Conservation (phyloP, 2,888 invertebrate genomes). For the Meloe dianella region DNA sequence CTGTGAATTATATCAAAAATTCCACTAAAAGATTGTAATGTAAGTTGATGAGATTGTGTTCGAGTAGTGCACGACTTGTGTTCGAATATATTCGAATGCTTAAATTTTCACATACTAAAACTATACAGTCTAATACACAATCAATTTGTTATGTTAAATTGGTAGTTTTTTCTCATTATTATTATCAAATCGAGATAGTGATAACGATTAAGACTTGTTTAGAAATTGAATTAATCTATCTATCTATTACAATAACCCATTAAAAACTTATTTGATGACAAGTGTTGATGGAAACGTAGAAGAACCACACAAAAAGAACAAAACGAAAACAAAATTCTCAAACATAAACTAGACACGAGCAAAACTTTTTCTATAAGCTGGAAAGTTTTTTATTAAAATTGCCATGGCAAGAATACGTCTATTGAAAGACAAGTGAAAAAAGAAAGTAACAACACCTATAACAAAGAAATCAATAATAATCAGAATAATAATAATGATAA, state of each 20-base stretch:
- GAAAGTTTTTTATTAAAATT: conserved; percentile 8
- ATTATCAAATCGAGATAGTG: too few species aligned
- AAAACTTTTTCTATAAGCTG: conserved; percentile 5
- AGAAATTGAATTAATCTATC: too few species aligned
- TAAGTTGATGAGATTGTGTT: too few species aligned
- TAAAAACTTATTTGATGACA: not conserved
- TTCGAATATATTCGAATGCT: not conserved
- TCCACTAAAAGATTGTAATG: too few species aligned
- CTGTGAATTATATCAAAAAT: too few species aligned
- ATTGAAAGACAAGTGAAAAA: not conserved
- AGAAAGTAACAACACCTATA: not conserved
- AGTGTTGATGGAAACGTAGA: not conserved
- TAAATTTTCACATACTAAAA: too few species aligned
- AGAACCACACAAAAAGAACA: not conserved
- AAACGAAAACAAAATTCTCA: not conserved
- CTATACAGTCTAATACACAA: too few species aligned
- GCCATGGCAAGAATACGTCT: not conserved
- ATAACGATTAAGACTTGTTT: too few species aligned
- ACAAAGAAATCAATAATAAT: not conserved
- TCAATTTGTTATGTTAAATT: too few species aligned
- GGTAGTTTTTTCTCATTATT: too few species aligned
- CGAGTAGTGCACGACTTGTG: too few species aligned
- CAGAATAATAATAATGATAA: not conserved
- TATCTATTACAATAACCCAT: not conserved
- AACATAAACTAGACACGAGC: conserved; percentile 1